phyloP scores from a whole-genome alignment of 2,797 vertebrate genomes.

The Leuciscus waleckii region DNA sequence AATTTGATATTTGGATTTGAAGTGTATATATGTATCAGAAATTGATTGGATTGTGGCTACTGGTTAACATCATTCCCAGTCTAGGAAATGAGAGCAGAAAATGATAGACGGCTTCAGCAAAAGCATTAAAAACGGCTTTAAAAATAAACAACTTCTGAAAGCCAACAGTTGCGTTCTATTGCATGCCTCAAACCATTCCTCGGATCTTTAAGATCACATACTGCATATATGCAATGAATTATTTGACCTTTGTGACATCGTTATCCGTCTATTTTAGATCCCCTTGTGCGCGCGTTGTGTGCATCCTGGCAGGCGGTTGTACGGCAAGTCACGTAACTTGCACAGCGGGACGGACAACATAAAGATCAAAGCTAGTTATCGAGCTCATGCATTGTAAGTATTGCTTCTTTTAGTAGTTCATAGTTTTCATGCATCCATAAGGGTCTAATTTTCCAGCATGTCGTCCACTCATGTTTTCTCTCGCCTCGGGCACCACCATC shows the following conservation, averaged over 20 bases:
- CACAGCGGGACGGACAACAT: neutral
- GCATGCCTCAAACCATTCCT: neutral
- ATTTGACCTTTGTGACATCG: conserved; percentile 14
- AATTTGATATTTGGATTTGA: neutral
- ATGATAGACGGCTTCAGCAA: neutral
- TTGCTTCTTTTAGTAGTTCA: conserved; percentile 15
- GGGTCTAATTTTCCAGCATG: conserved; percentile 25
- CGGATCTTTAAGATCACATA: neutral
- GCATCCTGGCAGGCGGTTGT: neutral
- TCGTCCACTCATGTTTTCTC: conserved; percentile 21
- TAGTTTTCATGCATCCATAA: conserved; percentile 8
- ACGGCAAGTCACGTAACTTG: neutral
- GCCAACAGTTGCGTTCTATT: neutral
- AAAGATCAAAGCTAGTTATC: conserved; percentile 26
- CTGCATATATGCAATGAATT: conserved; percentile 28
- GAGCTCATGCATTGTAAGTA: conserved; percentile 32
- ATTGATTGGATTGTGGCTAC: neutral
- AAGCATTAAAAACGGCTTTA: neutral
- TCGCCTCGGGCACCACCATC: conserved; percentile 13
- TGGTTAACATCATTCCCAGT: neutral
- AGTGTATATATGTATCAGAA: neutral
- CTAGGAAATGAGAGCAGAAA: neutral
- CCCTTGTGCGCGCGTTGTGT: neutral
- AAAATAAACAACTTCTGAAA: neutral
- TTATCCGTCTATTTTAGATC: neutral